Evolutionary conservation across 2,113 vertebrate species (phyloP).

Genomic region (Aptenodytes patagonicus): DNA sequence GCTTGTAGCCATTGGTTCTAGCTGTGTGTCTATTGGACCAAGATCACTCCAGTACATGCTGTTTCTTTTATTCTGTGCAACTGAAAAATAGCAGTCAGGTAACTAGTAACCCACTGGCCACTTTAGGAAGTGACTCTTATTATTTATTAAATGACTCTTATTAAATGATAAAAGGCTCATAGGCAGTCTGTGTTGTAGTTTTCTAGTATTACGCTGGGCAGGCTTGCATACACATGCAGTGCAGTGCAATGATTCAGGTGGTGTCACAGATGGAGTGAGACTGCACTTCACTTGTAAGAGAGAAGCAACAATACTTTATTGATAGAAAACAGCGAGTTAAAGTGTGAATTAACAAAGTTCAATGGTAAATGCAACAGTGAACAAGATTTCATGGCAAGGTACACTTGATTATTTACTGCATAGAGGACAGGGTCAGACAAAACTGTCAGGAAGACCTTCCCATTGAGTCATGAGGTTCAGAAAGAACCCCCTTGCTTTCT

Average conservation of each 20-base stretch:
- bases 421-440: too few relatives aligned
- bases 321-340: too few relatives aligned
- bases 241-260: not conserved
- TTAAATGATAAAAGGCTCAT: not conserved
- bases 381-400: too few relatives aligned
- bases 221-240: not conserved
- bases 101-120: not conserved
- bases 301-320: too few relatives aligned
- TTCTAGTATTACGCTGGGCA: not conserved
- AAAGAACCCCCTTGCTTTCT: too few relatives aligned
- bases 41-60: accelerated
- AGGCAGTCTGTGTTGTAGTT: not conserved
- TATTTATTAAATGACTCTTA: not conserved
- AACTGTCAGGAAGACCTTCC: too few relatives aligned
- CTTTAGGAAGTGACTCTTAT: not conserved
- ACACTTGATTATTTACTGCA: too few relatives aligned
- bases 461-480: too few relatives aligned
- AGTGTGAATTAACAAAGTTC: too few relatives aligned
- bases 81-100: not conserved
- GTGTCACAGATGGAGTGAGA: too few relatives aligned
- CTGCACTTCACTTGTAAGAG: too few relatives aligned
- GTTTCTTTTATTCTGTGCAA: not conserved
- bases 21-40: not conserved
- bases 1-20: not conserved
- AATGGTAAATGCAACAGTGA: too few relatives aligned